These are phyloP conservation scores for Ctenochaetus hawaiiensis DNA, from an alignment of 2,797 vertebrate genomes.

Conservation along the genomic window DNA sequence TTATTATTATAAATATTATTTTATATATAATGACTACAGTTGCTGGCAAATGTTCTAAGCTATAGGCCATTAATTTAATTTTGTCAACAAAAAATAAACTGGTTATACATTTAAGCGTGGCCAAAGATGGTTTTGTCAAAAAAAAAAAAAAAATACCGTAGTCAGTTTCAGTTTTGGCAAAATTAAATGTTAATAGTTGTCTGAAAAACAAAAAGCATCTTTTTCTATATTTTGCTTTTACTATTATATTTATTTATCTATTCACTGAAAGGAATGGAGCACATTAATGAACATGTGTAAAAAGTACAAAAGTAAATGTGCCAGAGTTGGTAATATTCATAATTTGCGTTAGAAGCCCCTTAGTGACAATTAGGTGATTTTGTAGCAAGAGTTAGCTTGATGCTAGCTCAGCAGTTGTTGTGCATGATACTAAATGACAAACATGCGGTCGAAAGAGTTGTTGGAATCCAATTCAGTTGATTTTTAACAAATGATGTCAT, in stretches of 20 bases:
- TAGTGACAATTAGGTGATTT: background rate
- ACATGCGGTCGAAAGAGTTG: background rate
- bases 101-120: background rate
- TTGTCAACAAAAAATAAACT: background rate
- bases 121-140: background rate
- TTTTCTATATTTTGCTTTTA: too few relatives aligned
- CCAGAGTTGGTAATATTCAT: too few relatives aligned
- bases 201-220: too few relatives aligned
- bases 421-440: background rate
- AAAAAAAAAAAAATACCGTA: background rate
- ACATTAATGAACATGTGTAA: too few relatives aligned
- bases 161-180: background rate
- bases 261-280: too few relatives aligned
- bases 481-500: background rate
- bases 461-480: background rate
- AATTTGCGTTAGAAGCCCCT: too few relatives aligned
- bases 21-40: background rate
- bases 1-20: background rate
- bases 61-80: background rate
- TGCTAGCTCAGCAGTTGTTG: background rate
- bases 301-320: too few relatives aligned
- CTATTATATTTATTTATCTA: too few relatives aligned
- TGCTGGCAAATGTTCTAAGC: background rate
- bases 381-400: background rate
- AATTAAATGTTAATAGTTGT: background rate